A percentile compares a stretch with the other conserved stretches of the same genome.
Evolutionary conservation across 35 echinoderm and acorn worm species (phyloP).

Genomic region (Lytechinus pictus): DNA sequence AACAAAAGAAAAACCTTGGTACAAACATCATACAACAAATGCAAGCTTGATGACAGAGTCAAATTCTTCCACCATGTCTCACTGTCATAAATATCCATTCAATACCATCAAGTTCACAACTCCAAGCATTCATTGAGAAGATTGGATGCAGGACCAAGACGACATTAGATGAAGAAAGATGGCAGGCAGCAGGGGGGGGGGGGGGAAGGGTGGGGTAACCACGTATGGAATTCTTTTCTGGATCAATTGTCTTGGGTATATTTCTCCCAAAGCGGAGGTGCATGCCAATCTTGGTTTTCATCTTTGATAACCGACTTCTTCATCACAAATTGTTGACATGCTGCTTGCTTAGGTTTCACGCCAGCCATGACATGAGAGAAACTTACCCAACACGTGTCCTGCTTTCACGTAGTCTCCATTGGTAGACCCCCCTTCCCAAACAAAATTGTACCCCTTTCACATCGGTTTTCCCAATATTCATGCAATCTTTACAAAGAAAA

Average conservation of each 20-base stretch:
- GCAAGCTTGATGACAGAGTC: neutral
- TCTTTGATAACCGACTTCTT: slow-evolving; percentile 39
- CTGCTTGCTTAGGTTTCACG: slow-evolving; percentile 49
- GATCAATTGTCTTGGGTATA: slow-evolving; percentile 35
- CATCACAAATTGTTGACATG: slow-evolving; percentile 48
- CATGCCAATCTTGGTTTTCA: slow-evolving; percentile 10
- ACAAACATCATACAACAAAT: neutral
- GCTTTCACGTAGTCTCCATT: neutral
- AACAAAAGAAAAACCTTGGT: neutral
- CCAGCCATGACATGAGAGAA: slow-evolving; percentile 29
- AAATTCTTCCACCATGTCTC: neutral
- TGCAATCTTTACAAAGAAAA: too few species aligned
- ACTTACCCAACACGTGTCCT: slow-evolving; percentile 31
- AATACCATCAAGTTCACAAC: neutral
- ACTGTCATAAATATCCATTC: neutral
- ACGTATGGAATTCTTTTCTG: neutral
- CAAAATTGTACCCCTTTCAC: too few species aligned
- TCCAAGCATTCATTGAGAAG: neutral
- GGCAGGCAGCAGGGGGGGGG: too few species aligned
- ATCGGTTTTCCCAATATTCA: too few species aligned
- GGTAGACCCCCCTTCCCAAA: neutral
- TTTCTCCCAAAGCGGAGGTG: slow-evolving; percentile 29
- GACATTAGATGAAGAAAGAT: neutral
- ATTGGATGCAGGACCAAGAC: neutral
- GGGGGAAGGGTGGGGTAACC: neutral